Evolutionary conservation across 2,888 invertebrate species (phyloP).

Genomic region (Scrobipalpa atriplicella): DNA sequence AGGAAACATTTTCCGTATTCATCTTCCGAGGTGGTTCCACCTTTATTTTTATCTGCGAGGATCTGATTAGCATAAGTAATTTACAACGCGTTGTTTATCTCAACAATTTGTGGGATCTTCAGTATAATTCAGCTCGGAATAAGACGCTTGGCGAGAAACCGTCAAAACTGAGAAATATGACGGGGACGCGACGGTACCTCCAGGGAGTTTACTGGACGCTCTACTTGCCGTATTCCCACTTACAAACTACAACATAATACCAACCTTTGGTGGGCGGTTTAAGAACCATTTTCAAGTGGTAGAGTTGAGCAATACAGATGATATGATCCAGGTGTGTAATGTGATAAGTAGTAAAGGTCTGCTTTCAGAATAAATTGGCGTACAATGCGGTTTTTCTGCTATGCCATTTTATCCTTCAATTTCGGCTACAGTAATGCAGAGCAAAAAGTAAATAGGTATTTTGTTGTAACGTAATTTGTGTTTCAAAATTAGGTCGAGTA

Average conservation of each 20-base stretch:
- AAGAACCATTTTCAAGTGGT: constrained; percentile 38
- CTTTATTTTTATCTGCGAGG: neutral
- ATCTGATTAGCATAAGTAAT: neutral
- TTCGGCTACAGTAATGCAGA: neutral
- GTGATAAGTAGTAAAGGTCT: neutral
- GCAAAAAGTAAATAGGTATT: neutral
- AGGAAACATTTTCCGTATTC: neutral
- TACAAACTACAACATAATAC: constrained; percentile 28
- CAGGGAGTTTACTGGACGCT: constrained; percentile 43
- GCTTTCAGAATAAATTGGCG: neutral
- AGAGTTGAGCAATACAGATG: constrained; percentile 33
- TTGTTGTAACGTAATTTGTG: neutral
- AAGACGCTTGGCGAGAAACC: constrained; percentile 30
- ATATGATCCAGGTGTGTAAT: constrained; percentile 41
- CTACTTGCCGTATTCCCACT: constrained; percentile 41
- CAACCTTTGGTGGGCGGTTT: constrained; percentile 33
- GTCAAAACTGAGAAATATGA: constrained; percentile 62
- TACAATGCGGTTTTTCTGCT: neutral
- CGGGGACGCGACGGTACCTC: constrained; percentile 53
- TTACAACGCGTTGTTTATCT: constrained; percentile 7
- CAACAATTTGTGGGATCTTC: neutral
- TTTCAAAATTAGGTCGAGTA: constrained; percentile 30
- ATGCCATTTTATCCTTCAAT: neutral
- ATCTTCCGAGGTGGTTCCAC: too few species aligned
- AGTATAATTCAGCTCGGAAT: constrained; percentile 10